Conservation (phyloP, 2,113 vertebrate species). For the Heterotis niloticus region DNA sequence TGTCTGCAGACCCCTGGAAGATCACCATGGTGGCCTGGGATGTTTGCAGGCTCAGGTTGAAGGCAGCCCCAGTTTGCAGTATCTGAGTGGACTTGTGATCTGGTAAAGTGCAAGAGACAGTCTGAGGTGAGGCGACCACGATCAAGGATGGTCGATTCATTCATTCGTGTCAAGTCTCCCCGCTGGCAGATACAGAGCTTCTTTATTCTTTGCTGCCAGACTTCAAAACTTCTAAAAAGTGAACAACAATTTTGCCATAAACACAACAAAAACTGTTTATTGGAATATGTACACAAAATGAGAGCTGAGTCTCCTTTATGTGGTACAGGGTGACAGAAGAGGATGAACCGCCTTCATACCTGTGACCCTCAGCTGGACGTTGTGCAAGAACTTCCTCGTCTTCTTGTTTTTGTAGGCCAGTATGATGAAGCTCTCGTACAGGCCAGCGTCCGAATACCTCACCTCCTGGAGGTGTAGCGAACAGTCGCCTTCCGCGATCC, state of each 20-base stretch:
- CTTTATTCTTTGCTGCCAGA: not conserved
- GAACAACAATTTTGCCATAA: not conserved
- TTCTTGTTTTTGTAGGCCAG: conserved; percentile 16
- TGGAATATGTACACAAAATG: too few relatives aligned
- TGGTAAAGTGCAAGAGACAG: conserved; percentile 26
- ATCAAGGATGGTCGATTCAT: not conserved
- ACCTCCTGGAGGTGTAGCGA: conserved; percentile 55
- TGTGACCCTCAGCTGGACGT: conserved; percentile 48
- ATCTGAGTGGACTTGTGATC: conserved; percentile 41
- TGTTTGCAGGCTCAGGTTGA: conserved; percentile 54
- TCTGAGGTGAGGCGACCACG: not conserved
- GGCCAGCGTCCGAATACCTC: conserved; percentile 50
- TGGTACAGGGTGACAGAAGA: not conserved
- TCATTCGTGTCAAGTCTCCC: not conserved
- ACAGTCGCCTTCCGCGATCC: conserved; percentile 53
- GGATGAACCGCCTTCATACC: conserved; percentile 40
- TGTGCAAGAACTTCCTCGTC: conserved; percentile 50
- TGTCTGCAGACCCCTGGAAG: conserved; percentile 44
- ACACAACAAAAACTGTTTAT: not conserved
- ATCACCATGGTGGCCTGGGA: conserved; percentile 40
- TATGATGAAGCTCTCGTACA: conserved; percentile 60
- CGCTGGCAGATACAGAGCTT: not conserved
- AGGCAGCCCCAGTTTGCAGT: conserved; percentile 34
- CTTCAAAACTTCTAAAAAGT: not conserved
- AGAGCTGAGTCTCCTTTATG: too few relatives aligned